Percentiles rank a stretch among this genome's conserved stretches.
Conservation (phyloP, 2,888 invertebrate genomes). For the Cheilosia soror region DNA sequence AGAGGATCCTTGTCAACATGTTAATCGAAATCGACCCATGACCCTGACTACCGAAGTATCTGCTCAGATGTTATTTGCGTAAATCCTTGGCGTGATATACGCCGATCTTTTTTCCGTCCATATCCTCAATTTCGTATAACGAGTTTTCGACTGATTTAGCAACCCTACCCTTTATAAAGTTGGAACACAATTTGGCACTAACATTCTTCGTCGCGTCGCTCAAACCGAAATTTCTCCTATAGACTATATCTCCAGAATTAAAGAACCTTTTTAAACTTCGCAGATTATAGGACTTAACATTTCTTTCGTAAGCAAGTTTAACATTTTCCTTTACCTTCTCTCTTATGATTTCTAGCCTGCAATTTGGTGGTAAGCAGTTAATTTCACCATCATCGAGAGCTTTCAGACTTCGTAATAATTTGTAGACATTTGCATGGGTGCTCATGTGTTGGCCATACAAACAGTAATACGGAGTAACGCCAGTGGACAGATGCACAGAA, state of each 20-base stretch:
- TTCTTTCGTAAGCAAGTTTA: background rate
- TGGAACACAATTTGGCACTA: background rate
- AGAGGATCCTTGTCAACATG: too few relatives aligned
- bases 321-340: background rate
- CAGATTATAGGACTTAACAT: background rate
- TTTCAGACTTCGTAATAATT: constrained; percentile 12
- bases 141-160: too few relatives aligned
- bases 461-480: constrained; percentile 57
- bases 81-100: too few relatives aligned
- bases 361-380: background rate
- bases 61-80: too few relatives aligned
- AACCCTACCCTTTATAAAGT: background rate
- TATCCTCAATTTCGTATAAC: too few relatives aligned
- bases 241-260: background rate
- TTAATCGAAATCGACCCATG: too few relatives aligned
- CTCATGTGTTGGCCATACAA: constrained; percentile 50
- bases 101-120: constrained; percentile 25
- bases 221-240: background rate
- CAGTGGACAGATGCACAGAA: constrained; percentile 36
- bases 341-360: background rate
- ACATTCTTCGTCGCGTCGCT: background rate
- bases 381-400: background rate
- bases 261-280: background rate
- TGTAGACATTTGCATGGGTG: constrained; percentile 29
- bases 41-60: background rate